phyloP scores from a whole-genome alignment of 2,797 vertebrate genomes.

The Sebastes reedi region DNA sequence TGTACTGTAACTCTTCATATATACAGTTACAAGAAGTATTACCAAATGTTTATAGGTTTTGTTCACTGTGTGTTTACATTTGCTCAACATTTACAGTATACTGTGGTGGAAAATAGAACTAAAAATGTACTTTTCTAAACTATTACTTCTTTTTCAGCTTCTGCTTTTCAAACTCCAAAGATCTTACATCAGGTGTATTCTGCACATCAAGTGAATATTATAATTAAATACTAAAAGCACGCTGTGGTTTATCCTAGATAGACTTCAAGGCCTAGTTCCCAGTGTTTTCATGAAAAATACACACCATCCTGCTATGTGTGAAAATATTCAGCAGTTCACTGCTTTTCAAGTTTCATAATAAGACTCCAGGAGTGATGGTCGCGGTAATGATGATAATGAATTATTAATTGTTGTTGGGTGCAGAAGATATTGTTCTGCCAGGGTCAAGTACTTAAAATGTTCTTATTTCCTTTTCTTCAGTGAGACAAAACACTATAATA shows the following conservation, averaged over 20 bases:
- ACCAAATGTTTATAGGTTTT: background rate
- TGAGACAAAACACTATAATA: slow-evolving; percentile 4
- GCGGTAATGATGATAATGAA: slow-evolving; percentile 30
- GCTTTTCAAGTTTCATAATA: slow-evolving; percentile 29
- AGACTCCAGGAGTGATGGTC: slow-evolving; percentile 7
- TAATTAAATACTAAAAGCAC: slow-evolving; percentile 23
- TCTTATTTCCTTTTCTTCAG: slow-evolving; percentile 13
- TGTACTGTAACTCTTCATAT: background rate
- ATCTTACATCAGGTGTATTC: slow-evolving; percentile 16
- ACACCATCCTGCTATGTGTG: background rate
- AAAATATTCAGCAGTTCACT: slow-evolving; percentile 10
- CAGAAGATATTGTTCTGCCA: slow-evolving; percentile 19
- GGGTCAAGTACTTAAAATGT: slow-evolving; percentile 2
- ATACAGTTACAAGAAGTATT: background rate
- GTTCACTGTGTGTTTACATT: background rate
- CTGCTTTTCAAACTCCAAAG: background rate
- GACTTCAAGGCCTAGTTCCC: slow-evolving; percentile 27
- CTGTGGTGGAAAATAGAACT: background rate
- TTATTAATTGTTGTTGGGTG: slow-evolving; percentile 37
- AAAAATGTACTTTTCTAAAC: background rate
- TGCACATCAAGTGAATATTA: slow-evolving; percentile 31
- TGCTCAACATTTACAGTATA: background rate
- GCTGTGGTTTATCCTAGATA: slow-evolving; percentile 9
- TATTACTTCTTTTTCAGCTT: background rate
- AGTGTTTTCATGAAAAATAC: slow-evolving; percentile 15